Base-by-base conservation (phyloP, 2,888 invertebrate species). In the Brachypterus glaber region DNA sequence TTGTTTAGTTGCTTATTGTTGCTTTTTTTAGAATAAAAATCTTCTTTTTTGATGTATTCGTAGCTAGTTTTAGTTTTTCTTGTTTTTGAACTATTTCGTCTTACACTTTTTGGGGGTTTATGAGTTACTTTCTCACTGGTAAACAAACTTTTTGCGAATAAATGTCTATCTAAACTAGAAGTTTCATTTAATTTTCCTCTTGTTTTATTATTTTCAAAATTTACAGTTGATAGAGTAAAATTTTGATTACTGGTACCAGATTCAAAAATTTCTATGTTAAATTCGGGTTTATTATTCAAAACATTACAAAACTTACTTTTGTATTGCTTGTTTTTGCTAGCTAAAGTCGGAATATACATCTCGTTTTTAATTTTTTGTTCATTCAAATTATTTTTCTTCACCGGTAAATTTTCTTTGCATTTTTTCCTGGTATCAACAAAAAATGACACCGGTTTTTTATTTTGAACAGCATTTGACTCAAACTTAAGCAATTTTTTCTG, bases 21-120 rank as follows among this genome's bases (percentile, higher is more conserved):
- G 13, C 50, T 49, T 25, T 54, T 58, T 27, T 53, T 58, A 3
- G 29, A 34, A 33, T 53, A 58, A 42, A 58, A 63, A 39, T 66
- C 65, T 17, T 64, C 64, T 39, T 64, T 66, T 34, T 55, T 56
- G n/a, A 66, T 55, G 39, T 66, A 66, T 37, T 66, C 65, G 44
- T 66, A 66, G 1, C 57, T 55, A 1, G 60, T 64, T 44, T 59
- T 60, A 3, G 54, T 53, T 42, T 60, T 62, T 31, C 59, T 47
- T 2, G 50, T 54, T 47, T 62, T 64, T 13, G 80, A 79, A 3
- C 79, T 78, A 5, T 80, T 78, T 26, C 81, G 66, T 35, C 79
- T 73, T 0, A 76, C 72, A 1, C 81, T 79, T 57, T 82, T 81
- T 0, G 82, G 83, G 1, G 82, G 83, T 52, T 83, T 83, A 49